A percentile compares a stretch with the other conserved stretches of the same genome.
phyloP scores from a whole-genome alignment of 2,797 vertebrate species.

The Oreochromis mossambicus region DNA sequence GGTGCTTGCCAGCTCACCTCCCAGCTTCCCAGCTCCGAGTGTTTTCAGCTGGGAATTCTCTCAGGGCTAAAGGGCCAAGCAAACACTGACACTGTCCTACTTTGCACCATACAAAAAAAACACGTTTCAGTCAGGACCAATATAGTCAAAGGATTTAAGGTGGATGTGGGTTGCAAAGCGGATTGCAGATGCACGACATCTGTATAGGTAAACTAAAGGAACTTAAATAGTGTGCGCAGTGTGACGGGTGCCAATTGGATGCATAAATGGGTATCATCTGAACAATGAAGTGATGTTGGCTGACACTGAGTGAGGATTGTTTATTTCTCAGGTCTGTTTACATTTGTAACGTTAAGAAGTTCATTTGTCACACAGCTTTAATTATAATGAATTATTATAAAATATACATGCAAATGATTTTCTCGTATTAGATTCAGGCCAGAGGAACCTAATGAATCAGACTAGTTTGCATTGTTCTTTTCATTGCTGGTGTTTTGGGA shows the following conservation, averaged over 20 bases:
- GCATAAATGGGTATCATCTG: background rate
- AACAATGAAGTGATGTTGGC: background rate
- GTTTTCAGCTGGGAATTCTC: slow-evolving; percentile 66
- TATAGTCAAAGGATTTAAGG: background rate
- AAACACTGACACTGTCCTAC: slow-evolving; percentile 56
- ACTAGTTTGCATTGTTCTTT: slow-evolving; percentile 44
- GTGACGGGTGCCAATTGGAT: background rate
- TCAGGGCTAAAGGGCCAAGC: background rate
- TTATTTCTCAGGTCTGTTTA: background rate
- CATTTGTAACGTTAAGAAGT: background rate
- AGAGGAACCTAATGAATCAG: slow-evolving; percentile 41
- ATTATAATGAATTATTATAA: background rate
- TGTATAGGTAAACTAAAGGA: background rate
- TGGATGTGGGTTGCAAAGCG: background rate
- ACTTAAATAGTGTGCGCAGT: background rate
- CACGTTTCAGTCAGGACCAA: background rate
- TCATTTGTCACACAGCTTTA: background rate
- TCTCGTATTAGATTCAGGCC: slow-evolving; percentile 12
- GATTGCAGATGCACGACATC: background rate
- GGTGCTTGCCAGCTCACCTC: slow-evolving; percentile 39
- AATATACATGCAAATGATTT: background rate
- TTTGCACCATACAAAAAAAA: slow-evolving; percentile 12
- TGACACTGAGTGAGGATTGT: background rate
- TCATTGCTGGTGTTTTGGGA: slow-evolving; percentile 58
- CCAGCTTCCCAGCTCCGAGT: slow-evolving; percentile 27